These are phyloP conservation scores for Erpornis zantholeuca DNA, from an alignment of 2,113 vertebrate genomes.

Conservation along the genomic window DNA sequence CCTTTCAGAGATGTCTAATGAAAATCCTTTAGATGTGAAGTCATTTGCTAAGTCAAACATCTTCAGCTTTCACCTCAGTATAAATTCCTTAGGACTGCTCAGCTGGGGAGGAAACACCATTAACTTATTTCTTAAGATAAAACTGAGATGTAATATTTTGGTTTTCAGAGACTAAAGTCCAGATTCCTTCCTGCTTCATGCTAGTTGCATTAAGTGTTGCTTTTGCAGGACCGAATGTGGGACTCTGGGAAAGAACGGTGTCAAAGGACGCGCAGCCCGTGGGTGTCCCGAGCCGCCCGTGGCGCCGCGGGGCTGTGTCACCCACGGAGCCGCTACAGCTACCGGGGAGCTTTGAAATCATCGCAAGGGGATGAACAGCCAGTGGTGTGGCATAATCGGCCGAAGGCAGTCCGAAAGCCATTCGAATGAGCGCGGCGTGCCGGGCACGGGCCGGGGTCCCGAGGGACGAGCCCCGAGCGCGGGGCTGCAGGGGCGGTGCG, in stretches of 20 bases:
- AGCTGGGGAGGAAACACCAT: neutral
- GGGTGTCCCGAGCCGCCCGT: accelerated
- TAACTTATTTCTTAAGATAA: neutral
- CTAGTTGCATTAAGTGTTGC: neutral
- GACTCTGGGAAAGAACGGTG: neutral
- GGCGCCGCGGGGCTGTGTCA: neutral
- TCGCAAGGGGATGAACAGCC: accelerated
- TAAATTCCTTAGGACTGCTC: neutral
- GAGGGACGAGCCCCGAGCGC: too few relatives aligned
- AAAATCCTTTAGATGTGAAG: neutral
- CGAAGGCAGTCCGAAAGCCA: accelerated
- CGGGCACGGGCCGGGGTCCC: accelerated
- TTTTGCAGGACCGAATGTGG: neutral
- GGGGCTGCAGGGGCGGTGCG: neutral
- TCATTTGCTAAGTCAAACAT: neutral
- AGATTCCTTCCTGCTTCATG: neutral
- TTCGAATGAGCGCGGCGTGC: accelerated
- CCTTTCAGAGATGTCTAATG: neutral
- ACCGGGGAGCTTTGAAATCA: accelerated
- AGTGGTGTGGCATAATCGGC: accelerated
- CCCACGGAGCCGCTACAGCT: accelerated
- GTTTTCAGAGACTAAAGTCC: neutral
- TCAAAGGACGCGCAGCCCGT: neutral
- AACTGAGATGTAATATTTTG: neutral
- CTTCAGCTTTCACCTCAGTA: accelerated